A percentile compares a stretch with the other conserved stretches of the same genome.
Evolutionary conservation across 2,888 invertebrate species (phyloP).

Genomic region (Eupithecia tripunctaria): DNA sequence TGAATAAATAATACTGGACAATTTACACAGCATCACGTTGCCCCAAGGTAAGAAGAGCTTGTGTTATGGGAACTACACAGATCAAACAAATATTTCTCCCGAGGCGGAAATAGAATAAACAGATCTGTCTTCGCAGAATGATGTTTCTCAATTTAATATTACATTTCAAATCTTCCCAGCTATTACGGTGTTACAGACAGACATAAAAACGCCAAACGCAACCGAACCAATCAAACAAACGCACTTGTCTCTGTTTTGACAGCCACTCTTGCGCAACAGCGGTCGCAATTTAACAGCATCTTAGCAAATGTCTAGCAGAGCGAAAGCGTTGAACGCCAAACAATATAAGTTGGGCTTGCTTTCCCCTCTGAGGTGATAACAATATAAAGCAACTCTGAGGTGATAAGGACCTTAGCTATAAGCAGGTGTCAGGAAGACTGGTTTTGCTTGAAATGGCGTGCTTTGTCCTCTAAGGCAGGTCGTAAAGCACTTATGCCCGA

Average conservation of each 20-base stretch:
- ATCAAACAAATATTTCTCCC: not conserved
- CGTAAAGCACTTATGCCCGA: too few species aligned
- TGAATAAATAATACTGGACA: too few species aligned
- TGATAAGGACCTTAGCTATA: not conserved
- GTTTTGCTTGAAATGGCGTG: too few species aligned
- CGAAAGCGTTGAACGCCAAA: not conserved
- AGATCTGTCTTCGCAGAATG: not conserved
- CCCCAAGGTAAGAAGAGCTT: too few species aligned
- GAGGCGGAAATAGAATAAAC: not conserved
- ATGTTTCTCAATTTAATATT: conserved; percentile 11
- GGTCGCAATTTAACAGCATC: conserved; percentile 1
- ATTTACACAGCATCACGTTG: too few species aligned
- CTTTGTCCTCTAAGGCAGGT: too few species aligned
- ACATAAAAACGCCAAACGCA: conserved; percentile 24
- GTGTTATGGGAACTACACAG: too few species aligned
- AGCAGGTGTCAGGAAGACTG: not conserved
- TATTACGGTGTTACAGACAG: conserved; percentile 21
- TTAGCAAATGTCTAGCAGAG: not conserved
- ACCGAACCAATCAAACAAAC: conserved; percentile 26
- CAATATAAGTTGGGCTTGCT: not conserved
- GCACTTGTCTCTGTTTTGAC: conserved; percentile 28
- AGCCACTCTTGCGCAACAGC: conserved; percentile 22
- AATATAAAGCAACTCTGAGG: too few species aligned
- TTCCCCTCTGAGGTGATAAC: not conserved
- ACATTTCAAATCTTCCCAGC: conserved; percentile 18